A percentile compares a stretch with the other conserved stretches of the same genome.
These are phyloP conservation scores for Serripes groenlandicus DNA, from an alignment of 2,888 invertebrate genomes.

Conservation along the genomic window DNA sequence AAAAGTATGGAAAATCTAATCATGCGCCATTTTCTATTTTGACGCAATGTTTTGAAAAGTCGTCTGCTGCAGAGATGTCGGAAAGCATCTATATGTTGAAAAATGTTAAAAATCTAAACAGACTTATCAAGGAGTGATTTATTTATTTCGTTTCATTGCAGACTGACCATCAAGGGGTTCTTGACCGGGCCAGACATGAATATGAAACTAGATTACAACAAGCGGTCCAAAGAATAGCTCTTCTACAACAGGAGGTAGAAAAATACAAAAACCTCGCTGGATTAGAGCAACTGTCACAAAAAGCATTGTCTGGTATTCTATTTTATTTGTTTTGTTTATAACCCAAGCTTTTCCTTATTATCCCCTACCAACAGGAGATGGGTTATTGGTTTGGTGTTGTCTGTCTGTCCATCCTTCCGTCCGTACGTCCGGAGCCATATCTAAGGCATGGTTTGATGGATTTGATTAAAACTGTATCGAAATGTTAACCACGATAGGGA, in stretches of 20 bases:
- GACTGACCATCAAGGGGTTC: conserved; percentile 76
- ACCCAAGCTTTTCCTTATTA: no score
- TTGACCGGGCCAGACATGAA: conserved; percentile 82
- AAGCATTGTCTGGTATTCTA: conserved; percentile 88
- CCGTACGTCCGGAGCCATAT: no score
- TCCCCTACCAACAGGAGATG: no score
- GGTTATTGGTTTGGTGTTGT: no score
- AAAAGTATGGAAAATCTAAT: no score
- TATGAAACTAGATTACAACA: conserved; percentile 85
- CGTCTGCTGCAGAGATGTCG: not conserved
- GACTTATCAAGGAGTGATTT: not conserved
- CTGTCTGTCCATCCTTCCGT: no score
- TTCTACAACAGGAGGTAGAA: conserved; percentile 88
- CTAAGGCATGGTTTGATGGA: no score
- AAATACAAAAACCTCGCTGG: conserved; percentile 89
- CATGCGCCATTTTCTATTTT: no score
- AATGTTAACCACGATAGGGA: no score
- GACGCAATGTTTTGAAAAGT: no score
- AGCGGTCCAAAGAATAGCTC: conserved; percentile 86
- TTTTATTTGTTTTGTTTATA: no score
- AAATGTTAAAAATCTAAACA: not conserved
- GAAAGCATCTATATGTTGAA: not conserved
- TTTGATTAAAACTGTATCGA: no score
- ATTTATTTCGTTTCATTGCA: conserved; percentile 48
- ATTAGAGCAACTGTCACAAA: conserved; percentile 88